Conservation (phyloP, 23 tunicate genomes). For the Oikopleura albicans region DNA sequence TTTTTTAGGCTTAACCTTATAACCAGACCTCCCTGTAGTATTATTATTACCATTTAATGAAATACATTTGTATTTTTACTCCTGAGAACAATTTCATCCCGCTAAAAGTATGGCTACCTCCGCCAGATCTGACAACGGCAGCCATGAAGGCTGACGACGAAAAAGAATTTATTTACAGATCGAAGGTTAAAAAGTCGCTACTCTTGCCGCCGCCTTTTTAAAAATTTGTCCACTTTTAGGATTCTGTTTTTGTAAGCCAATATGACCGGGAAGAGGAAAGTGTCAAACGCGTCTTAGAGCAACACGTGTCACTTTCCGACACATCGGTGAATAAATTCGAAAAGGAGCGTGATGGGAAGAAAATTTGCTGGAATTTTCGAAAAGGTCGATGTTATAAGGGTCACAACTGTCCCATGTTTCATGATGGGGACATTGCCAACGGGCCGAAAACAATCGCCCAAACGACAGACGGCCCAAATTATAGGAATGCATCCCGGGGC, state of each 20-base stretch:
- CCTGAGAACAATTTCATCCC: too few relatives aligned
- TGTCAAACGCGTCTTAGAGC: background rate
- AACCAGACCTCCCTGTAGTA: too few relatives aligned
- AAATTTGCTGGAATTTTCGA: conserved; percentile 16
- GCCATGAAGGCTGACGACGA: background rate
- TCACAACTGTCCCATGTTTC: background rate
- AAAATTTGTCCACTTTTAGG: background rate
- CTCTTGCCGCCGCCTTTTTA: too few relatives aligned
- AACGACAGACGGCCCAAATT: background rate
- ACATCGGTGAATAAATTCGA: background rate
- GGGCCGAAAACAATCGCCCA: background rate
- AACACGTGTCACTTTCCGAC: background rate
- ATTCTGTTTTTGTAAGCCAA: background rate
- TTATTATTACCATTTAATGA: too few relatives aligned
- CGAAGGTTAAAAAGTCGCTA: background rate
- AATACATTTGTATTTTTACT: too few relatives aligned
- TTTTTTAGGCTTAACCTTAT: too few relatives aligned
- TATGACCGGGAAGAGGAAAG: conserved; percentile 6
- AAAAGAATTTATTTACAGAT: background rate
- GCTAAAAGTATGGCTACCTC: background rate
- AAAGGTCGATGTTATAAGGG: conserved; percentile 15
- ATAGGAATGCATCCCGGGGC: background rate
- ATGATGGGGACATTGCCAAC: background rate
- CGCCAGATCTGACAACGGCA: conserved; percentile 9
- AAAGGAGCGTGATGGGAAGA: conserved; percentile 13